Evolutionary conservation across 2,888 invertebrate species (phyloP), one percentile per base, ranked within the genome.

Genomic region (Homarus gammarus): DNA sequence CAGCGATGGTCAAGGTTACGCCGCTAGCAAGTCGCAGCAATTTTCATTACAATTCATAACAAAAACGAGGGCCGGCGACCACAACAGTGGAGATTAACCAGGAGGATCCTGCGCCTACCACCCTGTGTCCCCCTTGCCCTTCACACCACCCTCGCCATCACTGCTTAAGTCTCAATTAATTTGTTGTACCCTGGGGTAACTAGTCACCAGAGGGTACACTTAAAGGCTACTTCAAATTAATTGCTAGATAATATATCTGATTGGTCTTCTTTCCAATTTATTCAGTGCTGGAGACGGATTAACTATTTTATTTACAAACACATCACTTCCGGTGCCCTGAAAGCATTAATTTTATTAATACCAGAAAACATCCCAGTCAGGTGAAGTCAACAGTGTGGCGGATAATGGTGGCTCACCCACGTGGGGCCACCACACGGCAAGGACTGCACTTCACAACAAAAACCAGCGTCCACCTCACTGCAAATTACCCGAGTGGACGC

Each of bases 31-130:
- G 33, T 31, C 33, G 78, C 38, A 12, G 64, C n/a, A 64, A 33
- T 79, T 79, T 79, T 79, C 79, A 79, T 79, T 64, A 64, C 40
- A 64, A 79, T 64, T 79, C 79, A 79, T 38, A 38, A 79, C 79
- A 79, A 64, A 61, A 79, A 79, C 79, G 64, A 27, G n/a, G 64
- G 64, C 64, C 27, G 64, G 6, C 64, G 27, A 64, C 64, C 64
- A 27, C 64, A 64, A 64, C 27, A n/a, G 27, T 8, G 27, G 1
- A 56, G 56, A 56, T 18, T 56, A 18, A 56, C 27, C 64, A n/a
- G 27, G 61, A 27, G 64, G 22, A n/a, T 12, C 64, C 5, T n/a
- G 22, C 64, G 64, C 64, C 64, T 64, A 27, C 64, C 27, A 8
- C 64, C 64, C 64, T 27, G 18, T 22, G 56, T 22, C 56, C 3